Evolutionary conservation across 92 coral and sea anemone species (phyloP), one percentile per base, ranked within the genome.

Genomic region (Zoanthus sansibaricus): DNA sequence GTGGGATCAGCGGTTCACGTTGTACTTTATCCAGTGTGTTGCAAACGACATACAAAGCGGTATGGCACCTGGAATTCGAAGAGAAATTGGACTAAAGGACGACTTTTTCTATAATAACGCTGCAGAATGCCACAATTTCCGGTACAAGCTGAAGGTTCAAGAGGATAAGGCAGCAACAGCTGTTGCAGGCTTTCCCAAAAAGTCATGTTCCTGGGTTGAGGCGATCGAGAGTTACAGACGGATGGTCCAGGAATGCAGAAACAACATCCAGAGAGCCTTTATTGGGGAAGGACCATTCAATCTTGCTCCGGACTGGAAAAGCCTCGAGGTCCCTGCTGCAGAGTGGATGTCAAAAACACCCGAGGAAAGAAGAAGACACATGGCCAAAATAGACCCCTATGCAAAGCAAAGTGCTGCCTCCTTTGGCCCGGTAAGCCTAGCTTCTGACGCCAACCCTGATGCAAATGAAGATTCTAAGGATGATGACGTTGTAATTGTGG

Each of bases 201-300:
- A 86, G 58, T 86, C 86, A 83, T 82, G 93, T 68, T 25, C 93
- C 51, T 90, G 93, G 90, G 71, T 37, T 14, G 85, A 89, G 73
- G 84, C 89, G 3, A 88, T 88, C 44, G 42, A 55, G 20, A 72
- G 83, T 14, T 88, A 88, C 84, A 64, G 68, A 14, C 11, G 55
- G 9, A 79, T 87, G 87, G 70, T 88, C 37, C 69, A 72, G 7
- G 84, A 83, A 75, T 48, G 48, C 10, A 83, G 46, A 31, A 73
- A 78, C 9, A 62, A 88, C 15, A 88, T 59, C 46, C 83, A 83
- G 55, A 88, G 83, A 6, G 82, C 87, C 48, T 67, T 79, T 51
- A 54, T 88, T 12, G 56, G 72, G 80, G 77, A 89, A 71, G 90
- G 92, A 9, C 92, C 72, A 16, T 86, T 10, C 37, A 14, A 13